phyloP scores from a whole-genome alignment of 1,140 invertebrate species.

The Pseudomyrmex gracilis region DNA sequence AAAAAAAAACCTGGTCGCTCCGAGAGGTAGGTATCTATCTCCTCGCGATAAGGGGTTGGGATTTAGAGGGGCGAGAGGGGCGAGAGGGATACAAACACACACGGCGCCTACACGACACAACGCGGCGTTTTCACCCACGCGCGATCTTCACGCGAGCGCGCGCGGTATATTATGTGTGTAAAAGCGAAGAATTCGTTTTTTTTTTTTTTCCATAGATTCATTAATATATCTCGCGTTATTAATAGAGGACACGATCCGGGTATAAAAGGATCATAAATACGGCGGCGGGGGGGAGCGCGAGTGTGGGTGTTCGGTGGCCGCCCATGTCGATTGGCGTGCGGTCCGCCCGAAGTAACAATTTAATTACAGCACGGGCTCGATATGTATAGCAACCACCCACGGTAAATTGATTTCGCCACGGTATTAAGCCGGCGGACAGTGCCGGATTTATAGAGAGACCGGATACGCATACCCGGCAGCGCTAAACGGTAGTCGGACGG shows the following conservation, averaged over 20 bases:
- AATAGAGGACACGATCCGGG: constrained; percentile 76
- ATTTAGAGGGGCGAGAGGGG: too few species aligned
- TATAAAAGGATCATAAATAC: constrained; percentile 77
- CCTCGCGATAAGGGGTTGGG: not conserved
- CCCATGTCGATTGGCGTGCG: constrained; percentile 85
- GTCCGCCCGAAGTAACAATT: constrained; percentile 85
- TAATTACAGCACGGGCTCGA: constrained; percentile 83
- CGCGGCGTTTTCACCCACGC: constrained; percentile 64
- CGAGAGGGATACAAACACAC: constrained; percentile 15
- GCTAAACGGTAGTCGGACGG: constrained; percentile 82
- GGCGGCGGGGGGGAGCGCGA: constrained; percentile 68
- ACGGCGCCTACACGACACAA: constrained; percentile 60
- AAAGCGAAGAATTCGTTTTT: constrained; percentile 32
- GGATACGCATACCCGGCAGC: constrained; percentile 77
- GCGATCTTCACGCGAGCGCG: constrained; percentile 36
- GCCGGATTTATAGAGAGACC: constrained; percentile 81
- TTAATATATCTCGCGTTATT: constrained; percentile 77
- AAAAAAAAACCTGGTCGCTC: not conserved
- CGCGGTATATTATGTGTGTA: constrained; percentile 12
- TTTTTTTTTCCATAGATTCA: constrained; percentile 67
- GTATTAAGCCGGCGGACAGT: constrained; percentile 81
- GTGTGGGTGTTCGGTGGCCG: constrained; percentile 84
- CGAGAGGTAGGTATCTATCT: not conserved
- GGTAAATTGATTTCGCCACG: constrained; percentile 86
- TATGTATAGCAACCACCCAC: constrained; percentile 85